These are phyloP conservation scores for Geococcyx californianus DNA, from an alignment of 2,113 vertebrate species.

Conservation along the genomic window DNA sequence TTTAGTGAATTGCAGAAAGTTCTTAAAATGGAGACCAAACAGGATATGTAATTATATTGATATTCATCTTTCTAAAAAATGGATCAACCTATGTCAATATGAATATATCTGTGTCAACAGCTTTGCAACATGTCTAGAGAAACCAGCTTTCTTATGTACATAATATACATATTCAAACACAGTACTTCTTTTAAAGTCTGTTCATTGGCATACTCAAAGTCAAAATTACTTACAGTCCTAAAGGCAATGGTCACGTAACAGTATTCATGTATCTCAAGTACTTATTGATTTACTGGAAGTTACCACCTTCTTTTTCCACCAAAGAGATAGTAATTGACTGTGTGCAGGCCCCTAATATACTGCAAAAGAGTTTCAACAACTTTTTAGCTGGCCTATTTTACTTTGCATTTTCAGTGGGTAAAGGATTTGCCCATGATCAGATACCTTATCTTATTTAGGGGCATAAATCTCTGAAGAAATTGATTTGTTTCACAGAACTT, in stretches of 20 bases:
- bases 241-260: background rate
- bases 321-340: background rate
- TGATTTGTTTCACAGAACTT: background rate
- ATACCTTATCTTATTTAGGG: background rate
- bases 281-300: background rate
- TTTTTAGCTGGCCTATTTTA: background rate
- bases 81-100: background rate
- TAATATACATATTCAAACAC: background rate
- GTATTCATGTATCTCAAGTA: background rate
- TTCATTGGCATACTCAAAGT: background rate
- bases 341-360: background rate
- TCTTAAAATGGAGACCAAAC: background rate
- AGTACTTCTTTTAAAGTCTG: background rate
- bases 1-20: background rate
- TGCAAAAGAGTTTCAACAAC: background rate
- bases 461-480: background rate
- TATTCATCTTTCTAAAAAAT: background rate
- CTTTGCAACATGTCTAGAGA: background rate
- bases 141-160: background rate
- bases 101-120: background rate
- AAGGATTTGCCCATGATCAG: background rate
- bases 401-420: background rate
- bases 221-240: background rate
- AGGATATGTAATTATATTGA: background rate
- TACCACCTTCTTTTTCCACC: background rate